Percentiles rank a stretch among this genome's conserved stretches.
phyloP scores from a whole-genome alignment of 2,888 invertebrate species.

The Stenotaenia linearis region DNA sequence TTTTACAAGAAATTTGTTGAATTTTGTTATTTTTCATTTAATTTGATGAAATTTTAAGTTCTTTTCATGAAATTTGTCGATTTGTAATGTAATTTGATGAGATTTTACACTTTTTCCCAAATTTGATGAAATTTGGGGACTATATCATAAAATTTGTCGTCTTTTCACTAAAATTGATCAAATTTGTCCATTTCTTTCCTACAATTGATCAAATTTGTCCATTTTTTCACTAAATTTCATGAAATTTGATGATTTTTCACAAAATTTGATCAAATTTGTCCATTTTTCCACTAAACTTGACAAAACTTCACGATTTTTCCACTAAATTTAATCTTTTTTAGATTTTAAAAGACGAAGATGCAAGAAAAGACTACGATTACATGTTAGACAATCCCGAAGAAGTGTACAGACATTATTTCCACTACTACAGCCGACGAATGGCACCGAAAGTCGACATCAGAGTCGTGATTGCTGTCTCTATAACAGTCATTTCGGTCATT shows the following conservation, averaged over 20 bases:
- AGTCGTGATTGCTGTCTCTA: constrained; percentile 74
- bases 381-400: constrained; percentile 90
- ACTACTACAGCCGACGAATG: constrained; percentile 78
- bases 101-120: constrained; percentile 32
- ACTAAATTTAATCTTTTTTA: constrained; percentile 54
- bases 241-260: too few relatives aligned
- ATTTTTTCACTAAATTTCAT: too few relatives aligned
- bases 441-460: constrained; percentile 88
- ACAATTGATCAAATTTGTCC: constrained; percentile 12
- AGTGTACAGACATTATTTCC: constrained; percentile 83
- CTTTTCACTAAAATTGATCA: too few relatives aligned
- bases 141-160: too few relatives aligned
- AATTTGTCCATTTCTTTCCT: too few relatives aligned
- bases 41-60: too few relatives aligned
- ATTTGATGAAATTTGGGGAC: constrained; percentile 11
- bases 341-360: constrained; percentile 84
- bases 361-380: constrained; percentile 82
- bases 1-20: too few relatives aligned
- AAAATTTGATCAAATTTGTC: too few relatives aligned
- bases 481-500: constrained; percentile 75
- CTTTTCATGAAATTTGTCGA: too few relatives aligned
- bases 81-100: too few relatives aligned
- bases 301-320: constrained; percentile 17
- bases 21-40: too few relatives aligned
- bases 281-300: too few relatives aligned